phyloP scores from a whole-genome alignment of 2,113 vertebrate genomes.

The Ptyas mucosa region DNA sequence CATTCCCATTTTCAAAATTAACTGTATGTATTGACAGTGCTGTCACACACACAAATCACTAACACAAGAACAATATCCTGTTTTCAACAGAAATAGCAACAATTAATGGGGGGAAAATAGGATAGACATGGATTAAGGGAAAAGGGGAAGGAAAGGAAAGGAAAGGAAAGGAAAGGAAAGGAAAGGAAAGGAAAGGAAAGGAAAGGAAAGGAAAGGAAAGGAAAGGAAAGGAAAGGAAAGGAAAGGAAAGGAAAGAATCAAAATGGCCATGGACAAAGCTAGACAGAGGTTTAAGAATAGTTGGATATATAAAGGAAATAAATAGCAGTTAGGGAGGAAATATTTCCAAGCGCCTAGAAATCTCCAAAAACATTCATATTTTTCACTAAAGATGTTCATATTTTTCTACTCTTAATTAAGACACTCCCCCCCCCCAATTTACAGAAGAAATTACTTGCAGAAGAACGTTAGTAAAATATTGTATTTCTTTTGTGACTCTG shows the following conservation, averaged over 20 bases:
- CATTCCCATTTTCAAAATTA: not conserved
- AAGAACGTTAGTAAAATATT: not conserved
- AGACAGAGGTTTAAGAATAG: not conserved
- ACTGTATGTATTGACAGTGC: not conserved
- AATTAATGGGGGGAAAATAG: not conserved
- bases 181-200: not conserved
- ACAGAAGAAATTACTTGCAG: not conserved
- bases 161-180: not conserved
- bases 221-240: not conserved
- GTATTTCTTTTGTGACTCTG: not conserved
- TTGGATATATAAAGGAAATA: not conserved
- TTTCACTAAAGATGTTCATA: not conserved
- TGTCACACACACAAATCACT: not conserved
- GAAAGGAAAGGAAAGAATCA: not conserved
- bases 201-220: not conserved
- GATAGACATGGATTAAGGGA: not conserved
- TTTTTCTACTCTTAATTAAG: not conserved
- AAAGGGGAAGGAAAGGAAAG: not conserved
- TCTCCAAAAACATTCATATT: not conserved
- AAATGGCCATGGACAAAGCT: not conserved
- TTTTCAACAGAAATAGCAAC: not conserved
- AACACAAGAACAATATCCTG: not conserved
- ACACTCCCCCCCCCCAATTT: not conserved
- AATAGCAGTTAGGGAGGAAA: not conserved
- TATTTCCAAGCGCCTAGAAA: not conserved